phyloP scores from a whole-genome alignment of 2,797 vertebrate genomes.

The Pyrrhura leucotis region DNA sequence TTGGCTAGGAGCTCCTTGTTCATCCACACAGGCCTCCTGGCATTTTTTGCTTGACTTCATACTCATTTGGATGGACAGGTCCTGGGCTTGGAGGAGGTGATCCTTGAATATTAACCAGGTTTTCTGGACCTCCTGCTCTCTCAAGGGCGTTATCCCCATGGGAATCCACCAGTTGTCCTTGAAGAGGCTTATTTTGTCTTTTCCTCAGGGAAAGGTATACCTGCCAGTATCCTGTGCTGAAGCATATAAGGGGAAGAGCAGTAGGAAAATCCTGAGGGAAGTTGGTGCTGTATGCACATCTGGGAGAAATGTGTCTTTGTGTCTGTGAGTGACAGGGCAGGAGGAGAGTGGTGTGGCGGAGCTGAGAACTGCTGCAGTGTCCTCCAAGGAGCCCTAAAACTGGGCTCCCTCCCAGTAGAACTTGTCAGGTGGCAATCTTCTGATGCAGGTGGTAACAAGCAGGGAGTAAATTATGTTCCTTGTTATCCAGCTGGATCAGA shows the following conservation, averaged over 20 bases:
- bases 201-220: background rate
- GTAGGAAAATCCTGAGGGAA: background rate
- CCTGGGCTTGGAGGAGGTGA: background rate
- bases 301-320: background rate
- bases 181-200: background rate
- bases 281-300: background rate
- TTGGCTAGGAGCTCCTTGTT: background rate
- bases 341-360: background rate
- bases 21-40: background rate
- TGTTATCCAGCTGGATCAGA: background rate
- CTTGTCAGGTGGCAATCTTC: background rate
- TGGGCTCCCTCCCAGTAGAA: background rate
- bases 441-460: conserved; percentile 5
- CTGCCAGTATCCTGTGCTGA: background rate
- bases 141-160: background rate
- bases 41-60: background rate
- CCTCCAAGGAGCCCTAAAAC: background rate
- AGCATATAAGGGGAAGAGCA: background rate
- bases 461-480: background rate
- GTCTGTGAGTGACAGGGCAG: background rate
- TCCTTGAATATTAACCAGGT: background rate
- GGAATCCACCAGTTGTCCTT: background rate
- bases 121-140: background rate
- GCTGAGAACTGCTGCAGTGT: background rate
- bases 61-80: background rate